Conservation (phyloP, 2,888 invertebrate species). For the Cataglyphis albicans region DNA sequence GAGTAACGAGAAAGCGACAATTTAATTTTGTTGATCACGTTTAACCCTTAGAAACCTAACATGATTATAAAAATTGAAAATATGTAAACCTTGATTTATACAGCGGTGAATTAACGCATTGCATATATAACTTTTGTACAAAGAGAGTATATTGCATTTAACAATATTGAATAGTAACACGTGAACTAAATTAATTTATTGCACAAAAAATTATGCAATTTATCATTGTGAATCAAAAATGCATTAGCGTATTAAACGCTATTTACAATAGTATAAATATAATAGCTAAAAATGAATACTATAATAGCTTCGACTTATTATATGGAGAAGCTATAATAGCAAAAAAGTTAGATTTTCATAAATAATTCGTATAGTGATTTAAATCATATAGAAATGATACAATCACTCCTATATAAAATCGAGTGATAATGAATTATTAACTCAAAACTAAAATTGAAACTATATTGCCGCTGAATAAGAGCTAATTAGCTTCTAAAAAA, state of each 20-base stretch:
- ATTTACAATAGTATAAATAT: background rate
- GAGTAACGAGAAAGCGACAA: constrained; percentile 16
- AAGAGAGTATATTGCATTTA: background rate
- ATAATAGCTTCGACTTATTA: background rate
- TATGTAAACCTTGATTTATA: constrained; percentile 2
- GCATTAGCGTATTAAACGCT: background rate
- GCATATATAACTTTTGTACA: background rate
- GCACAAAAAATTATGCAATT: constrained; percentile 13
- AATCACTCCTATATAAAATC: background rate
- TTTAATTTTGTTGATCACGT: background rate
- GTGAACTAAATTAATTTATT: background rate
- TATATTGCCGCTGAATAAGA: constrained; percentile 9
- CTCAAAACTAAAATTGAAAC: constrained; percentile 12
- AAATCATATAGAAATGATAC: background rate
- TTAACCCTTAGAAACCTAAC: constrained; percentile 42
- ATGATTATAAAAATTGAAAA: background rate
- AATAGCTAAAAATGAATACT: too few species aligned
- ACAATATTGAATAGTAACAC: background rate
- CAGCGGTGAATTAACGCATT: background rate
- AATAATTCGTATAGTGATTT: constrained; percentile 1
- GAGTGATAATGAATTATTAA: constrained; percentile 11
- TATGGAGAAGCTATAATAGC: background rate
- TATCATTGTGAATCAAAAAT: background rate
- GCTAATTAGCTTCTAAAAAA: background rate
- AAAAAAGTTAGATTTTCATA: background rate